Conservation (phyloP, 2,113 vertebrate genomes). For the Podilymbus podiceps region DNA sequence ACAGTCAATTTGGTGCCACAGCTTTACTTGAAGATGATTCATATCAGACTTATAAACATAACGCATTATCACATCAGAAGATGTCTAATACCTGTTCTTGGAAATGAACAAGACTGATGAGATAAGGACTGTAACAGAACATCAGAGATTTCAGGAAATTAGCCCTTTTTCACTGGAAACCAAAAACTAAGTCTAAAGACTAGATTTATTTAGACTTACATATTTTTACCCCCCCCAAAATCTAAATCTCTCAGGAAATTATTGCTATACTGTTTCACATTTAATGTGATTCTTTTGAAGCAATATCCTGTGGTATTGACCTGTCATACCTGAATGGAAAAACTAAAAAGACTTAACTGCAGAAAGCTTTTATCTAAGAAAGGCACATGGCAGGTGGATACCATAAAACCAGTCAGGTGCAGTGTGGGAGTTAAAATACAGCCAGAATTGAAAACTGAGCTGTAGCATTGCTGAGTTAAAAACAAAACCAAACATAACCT, state of each 20-base stretch:
- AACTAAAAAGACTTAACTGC: background rate
- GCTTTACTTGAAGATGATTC: slow-evolving; percentile 35
- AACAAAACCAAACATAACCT: background rate
- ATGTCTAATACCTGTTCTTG: slow-evolving; percentile 26
- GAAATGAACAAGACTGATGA: slow-evolving; percentile 29
- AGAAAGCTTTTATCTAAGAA: background rate
- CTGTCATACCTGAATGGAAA: slow-evolving; percentile 8
- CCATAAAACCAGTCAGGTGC: background rate
- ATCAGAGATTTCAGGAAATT: slow-evolving; percentile 30
- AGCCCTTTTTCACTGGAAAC: slow-evolving; percentile 14
- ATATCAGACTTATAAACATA: slow-evolving; percentile 28
- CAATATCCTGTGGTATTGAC: background rate
- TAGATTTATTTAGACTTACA: background rate
- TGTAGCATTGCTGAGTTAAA: background rate
- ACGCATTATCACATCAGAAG: slow-evolving; percentile 33
- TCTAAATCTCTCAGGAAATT: background rate
- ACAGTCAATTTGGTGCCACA: slow-evolving; percentile 9
- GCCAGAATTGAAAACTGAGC: background rate
- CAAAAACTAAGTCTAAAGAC: background rate
- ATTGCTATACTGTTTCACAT: background rate
- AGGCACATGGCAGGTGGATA: background rate
- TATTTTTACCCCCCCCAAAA: background rate
- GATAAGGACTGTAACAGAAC: slow-evolving; percentile 38
- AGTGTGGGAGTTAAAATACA: slow-evolving; percentile 27
- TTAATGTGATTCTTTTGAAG: background rate